These are phyloP conservation scores for Xestia ashworthii DNA, from an alignment of 2,888 invertebrate species.

Conservation along the genomic window DNA sequence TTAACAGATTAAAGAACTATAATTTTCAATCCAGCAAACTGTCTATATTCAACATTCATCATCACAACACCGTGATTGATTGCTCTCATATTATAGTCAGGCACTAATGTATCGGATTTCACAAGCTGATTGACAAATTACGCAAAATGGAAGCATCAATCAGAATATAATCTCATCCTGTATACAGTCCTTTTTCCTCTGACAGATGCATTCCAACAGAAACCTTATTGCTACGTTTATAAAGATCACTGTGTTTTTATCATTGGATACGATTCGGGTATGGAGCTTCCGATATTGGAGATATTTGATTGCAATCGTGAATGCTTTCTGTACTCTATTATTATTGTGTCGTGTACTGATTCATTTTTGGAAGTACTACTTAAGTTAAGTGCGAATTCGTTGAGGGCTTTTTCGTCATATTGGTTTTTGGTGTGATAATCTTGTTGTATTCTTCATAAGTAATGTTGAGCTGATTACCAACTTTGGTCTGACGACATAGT, in stretches of 20 bases:
- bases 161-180: slow-evolving; percentile 1
- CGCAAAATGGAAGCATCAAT: slow-evolving; percentile 33
- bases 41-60: neutral
- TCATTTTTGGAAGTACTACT: neutral
- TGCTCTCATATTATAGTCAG: slow-evolving; percentile 42
- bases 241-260: neutral
- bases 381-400: neutral
- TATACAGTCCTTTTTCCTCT: neutral
- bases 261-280: neutral
- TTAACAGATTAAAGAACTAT: neutral
- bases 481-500: neutral
- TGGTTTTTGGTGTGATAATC: neutral
- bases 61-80: slow-evolving; percentile 34
- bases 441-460: neutral
- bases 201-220: neutral
- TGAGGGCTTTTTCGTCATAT: neutral
- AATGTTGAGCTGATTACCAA: neutral
- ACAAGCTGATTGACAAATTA: slow-evolving; percentile 26
- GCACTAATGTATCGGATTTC: slow-evolving; percentile 49
- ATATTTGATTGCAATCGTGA: slow-evolving; percentile 4
- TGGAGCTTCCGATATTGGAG: slow-evolving; percentile 10
- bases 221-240: neutral
- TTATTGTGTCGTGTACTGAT: neutral
- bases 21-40: slow-evolving; percentile 1
- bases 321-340: neutral